These are phyloP conservation scores for Chaenodraco wilsoni DNA, from an alignment of 2,797 vertebrate genomes.

Conservation along the genomic window DNA sequence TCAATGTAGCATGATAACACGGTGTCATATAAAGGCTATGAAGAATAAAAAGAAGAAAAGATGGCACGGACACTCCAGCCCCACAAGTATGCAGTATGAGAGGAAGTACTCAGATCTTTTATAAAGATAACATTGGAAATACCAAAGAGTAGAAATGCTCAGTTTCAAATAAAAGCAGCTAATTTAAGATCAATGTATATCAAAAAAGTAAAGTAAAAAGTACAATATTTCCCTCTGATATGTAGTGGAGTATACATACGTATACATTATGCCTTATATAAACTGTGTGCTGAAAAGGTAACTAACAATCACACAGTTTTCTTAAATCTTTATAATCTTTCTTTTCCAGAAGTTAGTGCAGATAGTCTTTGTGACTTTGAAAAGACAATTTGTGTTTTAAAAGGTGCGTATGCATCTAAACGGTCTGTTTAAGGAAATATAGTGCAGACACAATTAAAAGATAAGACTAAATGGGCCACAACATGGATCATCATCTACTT, in stretches of 20 bases:
- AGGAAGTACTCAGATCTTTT: neutral
- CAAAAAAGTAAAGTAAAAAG: too few species aligned
- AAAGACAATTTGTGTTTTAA: neutral
- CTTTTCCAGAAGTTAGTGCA: neutral
- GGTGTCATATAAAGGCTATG: conserved; percentile 11
- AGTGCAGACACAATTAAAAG: too few species aligned
- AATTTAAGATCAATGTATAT: neutral
- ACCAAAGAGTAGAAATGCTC: neutral
- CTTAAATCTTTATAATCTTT: too few species aligned
- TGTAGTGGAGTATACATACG: too few species aligned
- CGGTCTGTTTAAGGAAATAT: neutral
- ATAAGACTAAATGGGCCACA: neutral
- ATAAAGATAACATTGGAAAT: neutral
- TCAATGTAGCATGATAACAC: conserved; percentile 40
- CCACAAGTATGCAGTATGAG: too few species aligned
- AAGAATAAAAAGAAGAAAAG: neutral
- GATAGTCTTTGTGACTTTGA: neutral
- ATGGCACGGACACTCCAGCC: neutral
- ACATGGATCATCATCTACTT: neutral
- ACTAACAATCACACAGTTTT: too few species aligned
- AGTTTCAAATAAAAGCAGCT: neutral
- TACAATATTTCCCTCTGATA: too few species aligned
- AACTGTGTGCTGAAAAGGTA: too few species aligned
- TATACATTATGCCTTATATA: too few species aligned
- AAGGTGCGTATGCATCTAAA: neutral